These are phyloP conservation scores for Conus betulinus DNA, from an alignment of 1,140 invertebrate genomes.

Conservation along the genomic window DNA sequence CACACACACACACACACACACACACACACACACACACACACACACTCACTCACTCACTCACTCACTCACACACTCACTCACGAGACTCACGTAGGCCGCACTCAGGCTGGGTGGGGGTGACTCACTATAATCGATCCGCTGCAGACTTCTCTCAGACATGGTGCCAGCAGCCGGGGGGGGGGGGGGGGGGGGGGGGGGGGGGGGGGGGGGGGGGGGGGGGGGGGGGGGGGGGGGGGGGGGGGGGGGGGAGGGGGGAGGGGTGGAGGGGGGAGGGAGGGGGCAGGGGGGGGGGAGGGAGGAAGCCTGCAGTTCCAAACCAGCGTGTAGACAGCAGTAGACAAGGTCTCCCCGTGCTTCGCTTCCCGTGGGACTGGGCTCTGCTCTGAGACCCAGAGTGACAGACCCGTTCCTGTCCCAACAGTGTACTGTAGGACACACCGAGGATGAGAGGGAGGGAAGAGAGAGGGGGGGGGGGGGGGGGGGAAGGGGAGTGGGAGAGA, in stretches of 20 bases:
- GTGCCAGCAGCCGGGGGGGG: neutral
- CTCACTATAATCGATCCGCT: neutral
- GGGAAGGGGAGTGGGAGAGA: neutral
- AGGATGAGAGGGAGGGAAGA: too few species aligned
- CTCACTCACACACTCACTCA: neutral
- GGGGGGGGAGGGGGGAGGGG: neutral
- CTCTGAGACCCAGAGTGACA: too few species aligned
- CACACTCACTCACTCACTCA: neutral
- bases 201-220: slow-evolving; percentile 1
- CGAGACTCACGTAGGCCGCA: neutral
- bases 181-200: neutral
- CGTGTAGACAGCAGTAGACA: too few species aligned
- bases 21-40: neutral
- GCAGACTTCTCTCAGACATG: neutral
- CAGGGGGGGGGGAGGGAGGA: neutral
- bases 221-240: neutral
- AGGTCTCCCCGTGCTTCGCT: too few species aligned
- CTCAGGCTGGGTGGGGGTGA: neutral
- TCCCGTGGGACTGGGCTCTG: too few species aligned
- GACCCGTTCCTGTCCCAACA: too few species aligned
- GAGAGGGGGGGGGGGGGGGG: too few species aligned
- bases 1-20: neutral
- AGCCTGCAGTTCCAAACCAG: too few species aligned
- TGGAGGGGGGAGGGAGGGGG: too few species aligned
- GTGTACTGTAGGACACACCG: too few species aligned